These are phyloP conservation scores for Conopomorpha cramerella DNA, from an alignment of 1,140 invertebrate genomes.

Conservation along the genomic window DNA sequence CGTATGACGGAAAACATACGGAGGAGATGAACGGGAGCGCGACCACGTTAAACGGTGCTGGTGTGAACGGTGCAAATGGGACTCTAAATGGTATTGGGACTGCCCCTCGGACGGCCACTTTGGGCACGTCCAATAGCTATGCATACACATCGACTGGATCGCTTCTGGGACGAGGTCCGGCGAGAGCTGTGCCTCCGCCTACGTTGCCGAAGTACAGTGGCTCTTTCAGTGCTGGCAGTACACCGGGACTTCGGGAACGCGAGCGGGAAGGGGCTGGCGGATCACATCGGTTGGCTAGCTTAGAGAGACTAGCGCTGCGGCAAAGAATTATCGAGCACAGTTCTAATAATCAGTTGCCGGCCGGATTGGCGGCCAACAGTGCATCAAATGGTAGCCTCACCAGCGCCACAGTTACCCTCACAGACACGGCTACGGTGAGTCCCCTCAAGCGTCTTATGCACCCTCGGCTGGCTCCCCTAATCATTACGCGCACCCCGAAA, in stretches of 20 bases:
- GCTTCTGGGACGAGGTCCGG: slow-evolving; percentile 43
- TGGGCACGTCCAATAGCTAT: slow-evolving; percentile 48
- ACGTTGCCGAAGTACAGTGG: slow-evolving; percentile 67
- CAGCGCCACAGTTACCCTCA: slow-evolving; percentile 50
- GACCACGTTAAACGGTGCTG: slow-evolving; percentile 44
- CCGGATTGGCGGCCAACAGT: slow-evolving; percentile 11
- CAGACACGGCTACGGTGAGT: slow-evolving; percentile 56
- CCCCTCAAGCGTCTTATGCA: slow-evolving; percentile 37
- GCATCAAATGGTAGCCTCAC: slow-evolving; percentile 32
- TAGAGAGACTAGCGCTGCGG: slow-evolving; percentile 71
- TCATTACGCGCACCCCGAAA: slow-evolving; percentile 35
- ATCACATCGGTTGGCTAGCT: slow-evolving; percentile 69
- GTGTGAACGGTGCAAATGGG: slow-evolving; percentile 46
- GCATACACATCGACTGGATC: slow-evolving; percentile 50
- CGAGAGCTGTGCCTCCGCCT: slow-evolving; percentile 66
- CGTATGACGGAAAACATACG: slow-evolving; percentile 36
- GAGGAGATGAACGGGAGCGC: slow-evolving; percentile 53
- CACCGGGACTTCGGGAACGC: slow-evolving; percentile 51
- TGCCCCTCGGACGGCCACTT: slow-evolving; percentile 42
- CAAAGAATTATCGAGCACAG: slow-evolving; percentile 71
- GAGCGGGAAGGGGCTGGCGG: slow-evolving; percentile 60
- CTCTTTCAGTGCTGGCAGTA: slow-evolving; percentile 50
- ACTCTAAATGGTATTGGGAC: slow-evolving; percentile 39
- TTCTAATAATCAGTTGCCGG: slow-evolving; percentile 42
- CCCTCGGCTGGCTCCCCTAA: slow-evolving; percentile 45